These are phyloP conservation scores for Schizothorax lantsangensis DNA, from an alignment of 2,797 vertebrate genomes.

Conservation along the genomic window DNA sequence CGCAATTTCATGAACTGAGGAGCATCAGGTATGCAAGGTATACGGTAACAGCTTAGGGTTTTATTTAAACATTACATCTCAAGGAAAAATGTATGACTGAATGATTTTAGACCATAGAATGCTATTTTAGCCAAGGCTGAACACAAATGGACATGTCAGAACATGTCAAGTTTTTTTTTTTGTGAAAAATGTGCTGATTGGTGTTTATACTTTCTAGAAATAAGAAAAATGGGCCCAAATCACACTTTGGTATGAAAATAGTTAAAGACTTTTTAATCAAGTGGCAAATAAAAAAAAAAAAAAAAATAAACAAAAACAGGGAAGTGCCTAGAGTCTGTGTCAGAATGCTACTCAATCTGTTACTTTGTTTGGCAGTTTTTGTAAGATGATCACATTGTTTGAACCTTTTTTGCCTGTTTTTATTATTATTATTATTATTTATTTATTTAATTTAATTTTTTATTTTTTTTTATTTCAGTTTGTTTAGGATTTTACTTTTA, in stretches of 20 bases:
- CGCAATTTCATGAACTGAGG: conserved; percentile 18
- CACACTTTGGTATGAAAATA: not conserved
- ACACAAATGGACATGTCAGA: not conserved
- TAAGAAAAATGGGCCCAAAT: not conserved
- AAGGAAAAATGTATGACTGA: not conserved
- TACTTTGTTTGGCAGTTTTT: not conserved
- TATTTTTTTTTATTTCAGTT: too few species aligned
- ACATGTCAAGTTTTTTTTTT: not conserved
- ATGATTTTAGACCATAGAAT: not conserved
- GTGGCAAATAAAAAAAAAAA: not conserved
- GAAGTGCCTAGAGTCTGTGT: too few species aligned
- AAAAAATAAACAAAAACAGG: not conserved
- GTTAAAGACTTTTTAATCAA: not conserved
- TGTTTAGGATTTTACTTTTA: not conserved
- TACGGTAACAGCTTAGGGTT: not conserved
- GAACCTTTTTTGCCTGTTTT: too few species aligned
- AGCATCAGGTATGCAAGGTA: conserved; percentile 10
- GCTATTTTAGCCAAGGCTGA: not conserved
- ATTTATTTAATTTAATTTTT: too few species aligned
- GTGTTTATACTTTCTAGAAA: not conserved
- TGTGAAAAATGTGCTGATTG: not conserved
- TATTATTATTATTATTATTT: too few species aligned
- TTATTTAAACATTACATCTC: not conserved
- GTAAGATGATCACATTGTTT: too few species aligned
- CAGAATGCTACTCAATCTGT: not conserved